Conservation (phyloP, 2,113 vertebrate genomes). For the Carassius gibelio region DNA sequence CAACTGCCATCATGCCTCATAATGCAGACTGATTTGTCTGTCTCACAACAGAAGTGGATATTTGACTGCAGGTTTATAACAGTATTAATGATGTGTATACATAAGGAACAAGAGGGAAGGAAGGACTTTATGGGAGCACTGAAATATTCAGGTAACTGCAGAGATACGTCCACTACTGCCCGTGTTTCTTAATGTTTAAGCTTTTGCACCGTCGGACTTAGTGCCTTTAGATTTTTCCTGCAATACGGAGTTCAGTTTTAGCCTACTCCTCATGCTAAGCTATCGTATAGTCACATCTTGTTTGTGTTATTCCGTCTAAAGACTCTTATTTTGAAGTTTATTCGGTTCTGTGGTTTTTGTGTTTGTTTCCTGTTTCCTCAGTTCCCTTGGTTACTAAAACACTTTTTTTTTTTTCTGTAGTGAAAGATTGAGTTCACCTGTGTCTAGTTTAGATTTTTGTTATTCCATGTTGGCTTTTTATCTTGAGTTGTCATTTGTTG, state of each 20-base stretch:
- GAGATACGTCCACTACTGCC: not conserved
- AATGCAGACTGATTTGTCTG: too few species aligned
- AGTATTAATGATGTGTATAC: not conserved
- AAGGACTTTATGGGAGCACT: constrained; percentile 8
- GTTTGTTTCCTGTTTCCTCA: not conserved
- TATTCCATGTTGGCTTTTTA: not conserved
- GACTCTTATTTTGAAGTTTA: not conserved
- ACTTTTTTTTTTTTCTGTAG: not conserved
- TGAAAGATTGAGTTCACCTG: not conserved
- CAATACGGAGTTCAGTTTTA: not conserved
- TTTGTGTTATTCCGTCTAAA: not conserved
- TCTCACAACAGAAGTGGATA: constrained; percentile 2
- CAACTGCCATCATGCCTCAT: not conserved
- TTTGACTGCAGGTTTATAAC: not conserved
- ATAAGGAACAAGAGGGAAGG: not conserved
- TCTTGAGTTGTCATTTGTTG: not conserved
- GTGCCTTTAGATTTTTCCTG: not conserved
- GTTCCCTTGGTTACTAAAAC: not conserved
- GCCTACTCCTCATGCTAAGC: not conserved
- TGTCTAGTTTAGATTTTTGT: not conserved
- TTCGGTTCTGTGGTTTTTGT: not conserved
- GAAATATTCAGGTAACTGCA: constrained; percentile 1
- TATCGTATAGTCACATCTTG: not conserved
- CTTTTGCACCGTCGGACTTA: not conserved
- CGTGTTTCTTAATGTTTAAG: not conserved